A percentile compares a stretch with the other conserved stretches of the same genome.
These are phyloP conservation scores for Propithecus perrieri DNA, from an alignment of 2,797 vertebrate species.

Conservation along the genomic window DNA sequence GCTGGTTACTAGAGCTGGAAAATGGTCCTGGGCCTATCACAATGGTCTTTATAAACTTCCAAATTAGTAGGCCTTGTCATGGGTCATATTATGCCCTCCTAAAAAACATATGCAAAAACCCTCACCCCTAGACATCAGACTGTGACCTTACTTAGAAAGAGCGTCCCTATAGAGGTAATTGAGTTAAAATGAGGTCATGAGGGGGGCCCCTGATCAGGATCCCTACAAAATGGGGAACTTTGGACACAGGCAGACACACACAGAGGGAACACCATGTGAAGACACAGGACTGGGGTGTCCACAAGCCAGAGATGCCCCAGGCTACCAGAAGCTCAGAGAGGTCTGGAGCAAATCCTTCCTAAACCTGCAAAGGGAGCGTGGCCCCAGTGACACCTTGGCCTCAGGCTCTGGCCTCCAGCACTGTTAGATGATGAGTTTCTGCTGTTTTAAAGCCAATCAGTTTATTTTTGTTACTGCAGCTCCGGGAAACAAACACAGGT, in stretches of 20 bases:
- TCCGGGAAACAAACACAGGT: accelerated
- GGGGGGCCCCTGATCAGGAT: too few relatives aligned
- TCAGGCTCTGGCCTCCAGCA: not conserved
- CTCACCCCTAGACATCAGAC: not conserved
- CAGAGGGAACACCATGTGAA: not conserved
- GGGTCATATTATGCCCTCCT: not conserved
- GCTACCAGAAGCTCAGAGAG: not conserved
- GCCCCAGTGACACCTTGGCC: not conserved
- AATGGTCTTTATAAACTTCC: not conserved
- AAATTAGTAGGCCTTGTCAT: accelerated
- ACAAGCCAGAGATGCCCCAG: accelerated
- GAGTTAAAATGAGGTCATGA: not conserved
- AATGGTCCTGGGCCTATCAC: not conserved
- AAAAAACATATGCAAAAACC: not conserved
- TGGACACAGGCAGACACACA: too few relatives aligned
- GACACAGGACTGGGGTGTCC: accelerated
- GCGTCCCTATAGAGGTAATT: not conserved
- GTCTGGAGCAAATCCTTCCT: accelerated
- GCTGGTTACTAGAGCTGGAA: accelerated
- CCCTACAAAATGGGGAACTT: not conserved
- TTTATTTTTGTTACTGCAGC: not conserved
- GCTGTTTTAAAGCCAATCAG: not conserved
- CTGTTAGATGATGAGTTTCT: not conserved
- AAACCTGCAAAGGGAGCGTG: accelerated
- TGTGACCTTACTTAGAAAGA: not conserved